A percentile compares a stretch with the other conserved stretches of the same genome.
phyloP scores from a whole-genome alignment of 2,797 vertebrate genomes.

The Tauraco hartlaubi region DNA sequence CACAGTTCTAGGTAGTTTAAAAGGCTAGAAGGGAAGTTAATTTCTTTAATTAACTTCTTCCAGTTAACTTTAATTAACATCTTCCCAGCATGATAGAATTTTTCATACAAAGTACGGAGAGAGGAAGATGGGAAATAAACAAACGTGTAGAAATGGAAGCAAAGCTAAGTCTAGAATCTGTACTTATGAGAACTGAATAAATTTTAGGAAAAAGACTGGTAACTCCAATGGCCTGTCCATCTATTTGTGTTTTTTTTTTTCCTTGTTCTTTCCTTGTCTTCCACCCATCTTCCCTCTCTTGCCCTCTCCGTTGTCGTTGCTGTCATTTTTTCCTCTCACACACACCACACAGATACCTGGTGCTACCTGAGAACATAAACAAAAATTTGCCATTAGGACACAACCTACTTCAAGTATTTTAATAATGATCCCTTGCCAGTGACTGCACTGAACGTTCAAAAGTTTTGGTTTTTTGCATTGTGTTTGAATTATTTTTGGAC shows the following conservation, averaged over 20 bases:
- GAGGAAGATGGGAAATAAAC: background rate
- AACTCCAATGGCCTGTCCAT: background rate
- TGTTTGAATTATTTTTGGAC: background rate
- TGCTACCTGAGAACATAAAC: background rate
- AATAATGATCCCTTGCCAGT: background rate
- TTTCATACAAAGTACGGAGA: background rate
- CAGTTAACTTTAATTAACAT: too few species aligned
- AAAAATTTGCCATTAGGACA: background rate
- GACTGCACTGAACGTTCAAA: background rate
- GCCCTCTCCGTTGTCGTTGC: background rate
- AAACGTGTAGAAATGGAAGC: background rate
- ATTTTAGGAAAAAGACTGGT: background rate
- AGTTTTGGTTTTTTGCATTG: background rate
- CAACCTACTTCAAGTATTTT: background rate
- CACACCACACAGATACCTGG: background rate
- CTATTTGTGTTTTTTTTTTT: background rate
- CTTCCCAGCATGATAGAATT: background rate
- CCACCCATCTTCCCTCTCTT: background rate
- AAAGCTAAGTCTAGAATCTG: background rate
- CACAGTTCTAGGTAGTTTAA: background rate
- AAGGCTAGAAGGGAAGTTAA: background rate
- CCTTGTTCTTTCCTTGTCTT: background rate
- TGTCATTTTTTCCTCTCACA: background rate
- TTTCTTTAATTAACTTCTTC: too few species aligned
- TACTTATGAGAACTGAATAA: background rate